These are phyloP conservation scores for Apteryx mantelli DNA, from an alignment of 2,113 vertebrate species.

Conservation along the genomic window DNA sequence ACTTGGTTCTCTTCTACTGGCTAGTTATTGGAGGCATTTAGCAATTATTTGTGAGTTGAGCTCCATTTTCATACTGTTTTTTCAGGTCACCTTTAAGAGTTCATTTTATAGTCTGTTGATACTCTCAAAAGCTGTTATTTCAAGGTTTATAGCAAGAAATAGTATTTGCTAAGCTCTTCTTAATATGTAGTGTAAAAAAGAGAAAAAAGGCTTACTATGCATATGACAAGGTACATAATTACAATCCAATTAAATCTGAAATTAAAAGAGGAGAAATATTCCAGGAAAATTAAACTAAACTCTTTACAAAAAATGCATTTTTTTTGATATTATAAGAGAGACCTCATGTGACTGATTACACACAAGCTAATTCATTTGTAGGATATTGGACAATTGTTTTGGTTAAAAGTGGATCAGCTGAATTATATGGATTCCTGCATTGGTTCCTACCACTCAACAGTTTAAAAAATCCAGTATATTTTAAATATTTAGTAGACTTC, in stretches of 20 bases:
- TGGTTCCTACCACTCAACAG: not conserved
- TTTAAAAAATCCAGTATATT: not conserved
- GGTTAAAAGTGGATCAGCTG: not conserved
- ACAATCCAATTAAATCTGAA: not conserved
- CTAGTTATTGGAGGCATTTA: not conserved
- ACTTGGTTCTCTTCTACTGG: not conserved
- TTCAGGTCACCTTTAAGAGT: not conserved
- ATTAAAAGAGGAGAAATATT: slow-evolving; percentile 6
- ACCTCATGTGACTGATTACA: not conserved
- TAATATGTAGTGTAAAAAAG: not conserved
- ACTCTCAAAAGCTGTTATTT: not conserved
- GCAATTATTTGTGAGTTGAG: not conserved
- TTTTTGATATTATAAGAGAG: not conserved
- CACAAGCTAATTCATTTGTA: not conserved
- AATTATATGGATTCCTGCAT: not conserved
- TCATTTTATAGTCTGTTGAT: not conserved
- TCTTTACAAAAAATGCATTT: slow-evolving; percentile 12
- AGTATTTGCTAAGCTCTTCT: not conserved
- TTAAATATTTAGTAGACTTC: not conserved
- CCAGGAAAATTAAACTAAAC: slow-evolving; percentile 36
- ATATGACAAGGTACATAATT: not conserved
- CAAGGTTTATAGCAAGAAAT: not conserved
- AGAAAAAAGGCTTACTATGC: not conserved
- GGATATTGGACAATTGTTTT: not conserved
- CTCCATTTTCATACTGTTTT: not conserved